These are phyloP conservation scores for Drusus annulatus DNA, from an alignment of 1,140 invertebrate species.

Conservation along the genomic window DNA sequence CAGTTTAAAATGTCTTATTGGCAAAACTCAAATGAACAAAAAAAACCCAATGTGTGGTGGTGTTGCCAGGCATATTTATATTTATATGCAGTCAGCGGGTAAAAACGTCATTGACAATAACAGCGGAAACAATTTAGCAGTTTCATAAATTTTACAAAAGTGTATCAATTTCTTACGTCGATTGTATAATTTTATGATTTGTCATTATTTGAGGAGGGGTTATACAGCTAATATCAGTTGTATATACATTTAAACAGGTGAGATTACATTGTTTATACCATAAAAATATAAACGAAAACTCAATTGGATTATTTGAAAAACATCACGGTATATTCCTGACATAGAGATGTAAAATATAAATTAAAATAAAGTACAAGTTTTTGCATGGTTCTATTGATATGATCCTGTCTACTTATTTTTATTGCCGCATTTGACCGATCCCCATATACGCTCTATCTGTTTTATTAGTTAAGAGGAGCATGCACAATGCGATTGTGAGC, in stretches of 20 bases:
- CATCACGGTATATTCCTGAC: background rate
- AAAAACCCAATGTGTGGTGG: background rate
- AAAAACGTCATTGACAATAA: background rate
- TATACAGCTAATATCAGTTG: background rate
- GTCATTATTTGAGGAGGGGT: slow-evolving; percentile 11
- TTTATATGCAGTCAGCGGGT: background rate
- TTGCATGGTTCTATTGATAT: too few species aligned
- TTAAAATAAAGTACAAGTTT: background rate
- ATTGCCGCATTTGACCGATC: too few species aligned
- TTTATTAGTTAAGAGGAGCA: too few species aligned
- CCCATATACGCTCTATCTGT: too few species aligned
- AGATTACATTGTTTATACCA: background rate
- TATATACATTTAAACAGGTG: background rate
- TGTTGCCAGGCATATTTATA: background rate
- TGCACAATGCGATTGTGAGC: too few species aligned
- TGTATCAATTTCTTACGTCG: background rate
- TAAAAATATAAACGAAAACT: background rate
- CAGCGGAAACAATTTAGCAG: background rate
- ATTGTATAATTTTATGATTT: slow-evolving; percentile 13
- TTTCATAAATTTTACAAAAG: background rate
- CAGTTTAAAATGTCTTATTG: background rate
- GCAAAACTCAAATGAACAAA: background rate
- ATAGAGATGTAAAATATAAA: background rate
- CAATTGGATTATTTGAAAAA: background rate
- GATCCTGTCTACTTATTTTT: too few species aligned